Conservation (phyloP, 1,140 invertebrate species). For the Leptopilina boulardi region DNA sequence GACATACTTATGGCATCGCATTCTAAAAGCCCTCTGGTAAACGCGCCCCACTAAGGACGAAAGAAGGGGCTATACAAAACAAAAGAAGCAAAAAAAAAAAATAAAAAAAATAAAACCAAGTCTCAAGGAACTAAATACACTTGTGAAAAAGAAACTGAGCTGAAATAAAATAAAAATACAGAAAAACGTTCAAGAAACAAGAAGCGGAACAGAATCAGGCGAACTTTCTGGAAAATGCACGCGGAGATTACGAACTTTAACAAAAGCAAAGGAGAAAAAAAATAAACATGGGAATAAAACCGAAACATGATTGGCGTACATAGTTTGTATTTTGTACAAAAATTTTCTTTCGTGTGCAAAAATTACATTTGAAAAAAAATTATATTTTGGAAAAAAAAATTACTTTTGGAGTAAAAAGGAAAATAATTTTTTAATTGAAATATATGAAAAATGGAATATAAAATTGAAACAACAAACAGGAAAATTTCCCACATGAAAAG, state of each 20-base stretch:
- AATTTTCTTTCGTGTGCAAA: no score
- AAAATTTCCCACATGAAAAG: slow-evolving; percentile 19
- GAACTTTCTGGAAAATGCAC: slow-evolving; percentile 15
- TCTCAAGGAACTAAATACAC: slow-evolving; percentile 31
- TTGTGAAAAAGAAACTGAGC: slow-evolving; percentile 17
- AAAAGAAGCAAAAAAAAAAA: neutral
- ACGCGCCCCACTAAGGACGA: neutral
- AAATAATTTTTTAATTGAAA: no score
- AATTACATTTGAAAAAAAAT: no score
- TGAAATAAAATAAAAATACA: slow-evolving; percentile 19
- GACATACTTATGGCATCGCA: slow-evolving; percentile 6
- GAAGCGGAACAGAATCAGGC: slow-evolving; percentile 27
- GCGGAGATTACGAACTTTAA: slow-evolving; percentile 20
- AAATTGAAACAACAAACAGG: neutral
- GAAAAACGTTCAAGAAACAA: slow-evolving; percentile 26
- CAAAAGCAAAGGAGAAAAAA: slow-evolving; percentile 3
- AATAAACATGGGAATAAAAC: slow-evolving; percentile 17
- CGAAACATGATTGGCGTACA: slow-evolving; percentile 29
- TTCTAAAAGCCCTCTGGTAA: slow-evolving; percentile 1
- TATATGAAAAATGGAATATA: neutral
- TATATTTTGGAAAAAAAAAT: slow-evolving; percentile 11
- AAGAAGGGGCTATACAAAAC: neutral
- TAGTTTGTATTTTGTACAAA: slow-evolving; percentile 23
- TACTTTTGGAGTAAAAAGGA: no score
- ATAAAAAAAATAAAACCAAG: neutral